Evolutionary conservation across 2,797 vertebrate species (phyloP).

Genomic region (Astyanax mexicanus): DNA sequence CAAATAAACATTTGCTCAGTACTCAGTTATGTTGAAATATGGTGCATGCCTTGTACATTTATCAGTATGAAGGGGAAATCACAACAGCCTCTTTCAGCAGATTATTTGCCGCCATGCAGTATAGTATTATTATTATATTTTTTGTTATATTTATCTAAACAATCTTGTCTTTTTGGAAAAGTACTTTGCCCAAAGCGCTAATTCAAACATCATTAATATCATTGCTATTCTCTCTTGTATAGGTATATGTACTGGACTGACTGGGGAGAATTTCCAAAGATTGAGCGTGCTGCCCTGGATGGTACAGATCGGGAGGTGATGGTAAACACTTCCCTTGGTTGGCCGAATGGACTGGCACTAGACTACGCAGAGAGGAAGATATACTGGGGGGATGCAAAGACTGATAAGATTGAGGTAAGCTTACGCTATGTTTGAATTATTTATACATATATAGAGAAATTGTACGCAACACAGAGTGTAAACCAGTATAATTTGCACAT

Average conservation of each 20-base stretch:
- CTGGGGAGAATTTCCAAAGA: conserved; percentile 97
- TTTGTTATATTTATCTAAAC: neutral
- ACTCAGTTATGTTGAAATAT: too few species aligned
- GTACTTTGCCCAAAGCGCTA: neutral
- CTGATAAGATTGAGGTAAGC: conserved; percentile 86
- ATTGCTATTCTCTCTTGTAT: neutral
- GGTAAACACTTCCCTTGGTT: conserved; percentile 95
- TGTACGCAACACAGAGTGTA: neutral
- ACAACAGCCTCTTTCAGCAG: too few species aligned
- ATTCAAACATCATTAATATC: neutral
- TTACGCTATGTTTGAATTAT: neutral
- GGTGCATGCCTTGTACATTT: too few species aligned
- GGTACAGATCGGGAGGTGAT: conserved; percentile 90
- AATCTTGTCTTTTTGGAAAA: neutral
- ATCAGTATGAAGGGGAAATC: too few species aligned
- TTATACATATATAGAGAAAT: too few species aligned
- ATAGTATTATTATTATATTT: too few species aligned
- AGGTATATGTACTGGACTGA: conserved; percentile 99
- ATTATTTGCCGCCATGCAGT: neutral
- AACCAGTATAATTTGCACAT: too few species aligned
- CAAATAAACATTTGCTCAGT: too few species aligned
- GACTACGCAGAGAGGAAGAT: conserved; percentile 91
- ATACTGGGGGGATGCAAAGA: conserved; percentile 99
- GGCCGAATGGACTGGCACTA: conserved; percentile 95
- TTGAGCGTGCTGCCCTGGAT: conserved; percentile 92